Evolutionary conservation across 1,140 invertebrate genomes (phyloP).

Genomic region (Cyphomyrmex costatus): DNA sequence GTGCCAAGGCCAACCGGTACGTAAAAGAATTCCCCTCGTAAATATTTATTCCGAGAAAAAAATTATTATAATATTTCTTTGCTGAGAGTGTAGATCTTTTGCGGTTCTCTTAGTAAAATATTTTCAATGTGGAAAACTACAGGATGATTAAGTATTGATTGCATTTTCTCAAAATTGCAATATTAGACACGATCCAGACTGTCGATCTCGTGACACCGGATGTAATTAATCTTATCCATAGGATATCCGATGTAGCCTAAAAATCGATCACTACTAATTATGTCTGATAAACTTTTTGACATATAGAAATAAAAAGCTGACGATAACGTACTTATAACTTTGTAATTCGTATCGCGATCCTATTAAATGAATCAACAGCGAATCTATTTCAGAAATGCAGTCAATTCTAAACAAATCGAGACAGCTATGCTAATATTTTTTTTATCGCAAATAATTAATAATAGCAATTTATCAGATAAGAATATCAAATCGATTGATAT

Average conservation of each 20-base stretch:
- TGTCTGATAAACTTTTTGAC: neutral
- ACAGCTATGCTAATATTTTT: neutral
- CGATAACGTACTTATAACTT: neutral
- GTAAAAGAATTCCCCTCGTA: slow-evolving; percentile 5
- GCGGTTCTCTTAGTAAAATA: neutral
- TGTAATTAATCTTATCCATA: slow-evolving; percentile 1
- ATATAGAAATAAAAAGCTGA: neutral
- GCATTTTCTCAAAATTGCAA: neutral
- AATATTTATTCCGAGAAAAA: neutral
- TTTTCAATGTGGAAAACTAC: neutral
- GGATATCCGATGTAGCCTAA: neutral
- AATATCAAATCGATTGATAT: neutral
- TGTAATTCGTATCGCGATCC: neutral
- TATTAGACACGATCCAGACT: neutral
- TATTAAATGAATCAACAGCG: neutral
- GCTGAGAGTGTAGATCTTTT: neutral
- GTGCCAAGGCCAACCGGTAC: slow-evolving; percentile 31
- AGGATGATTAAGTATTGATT: neutral
- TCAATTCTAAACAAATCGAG: neutral
- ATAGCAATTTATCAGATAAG: neutral
- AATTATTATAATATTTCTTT: slow-evolving; percentile 1
- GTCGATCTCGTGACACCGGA: neutral
- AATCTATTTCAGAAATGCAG: neutral
- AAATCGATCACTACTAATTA: neutral
- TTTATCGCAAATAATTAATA: slow-evolving; percentile 25